phyloP scores from a whole-genome alignment of 2,797 vertebrate species.

The Heterohyrax brucei region DNA sequence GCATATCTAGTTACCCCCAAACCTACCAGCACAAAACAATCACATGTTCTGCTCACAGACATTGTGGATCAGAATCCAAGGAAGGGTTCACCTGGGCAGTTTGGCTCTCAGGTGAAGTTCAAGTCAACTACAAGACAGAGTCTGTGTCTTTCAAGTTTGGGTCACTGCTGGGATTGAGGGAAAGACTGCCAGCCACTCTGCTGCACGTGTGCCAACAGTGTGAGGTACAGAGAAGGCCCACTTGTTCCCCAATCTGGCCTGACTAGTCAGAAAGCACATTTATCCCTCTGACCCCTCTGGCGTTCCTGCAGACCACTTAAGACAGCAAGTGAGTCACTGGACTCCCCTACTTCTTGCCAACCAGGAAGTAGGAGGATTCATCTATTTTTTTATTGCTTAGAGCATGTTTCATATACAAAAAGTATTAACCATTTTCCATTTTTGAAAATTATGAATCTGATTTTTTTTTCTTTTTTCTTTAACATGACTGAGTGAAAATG shows the following conservation, averaged over 20 bases:
- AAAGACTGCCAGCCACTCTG: background rate
- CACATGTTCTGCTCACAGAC: background rate
- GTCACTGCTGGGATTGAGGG: background rate
- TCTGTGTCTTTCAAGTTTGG: background rate
- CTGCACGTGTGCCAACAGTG: background rate
- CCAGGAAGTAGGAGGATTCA: background rate
- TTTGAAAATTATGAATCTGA: conserved; percentile 32
- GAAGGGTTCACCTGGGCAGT: background rate
- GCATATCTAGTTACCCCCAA: background rate
- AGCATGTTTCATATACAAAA: background rate
- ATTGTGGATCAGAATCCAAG: background rate
- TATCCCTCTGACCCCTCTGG: background rate
- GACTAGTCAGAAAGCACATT: background rate
- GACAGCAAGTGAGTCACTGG: background rate
- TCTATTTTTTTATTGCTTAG: background rate
- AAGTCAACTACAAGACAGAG: background rate
- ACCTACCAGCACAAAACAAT: background rate
- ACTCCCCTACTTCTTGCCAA: background rate
- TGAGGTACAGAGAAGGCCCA: background rate
- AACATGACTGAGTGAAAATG: too few relatives aligned
- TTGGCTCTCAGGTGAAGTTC: background rate
- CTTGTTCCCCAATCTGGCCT: background rate
- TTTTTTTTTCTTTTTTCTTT: too few relatives aligned
- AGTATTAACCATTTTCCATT: conserved; percentile 37
- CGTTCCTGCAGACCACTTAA: background rate